phyloP scores from a whole-genome alignment of 1,140 invertebrate genomes.

The Lordiphosa mommai region DNA sequence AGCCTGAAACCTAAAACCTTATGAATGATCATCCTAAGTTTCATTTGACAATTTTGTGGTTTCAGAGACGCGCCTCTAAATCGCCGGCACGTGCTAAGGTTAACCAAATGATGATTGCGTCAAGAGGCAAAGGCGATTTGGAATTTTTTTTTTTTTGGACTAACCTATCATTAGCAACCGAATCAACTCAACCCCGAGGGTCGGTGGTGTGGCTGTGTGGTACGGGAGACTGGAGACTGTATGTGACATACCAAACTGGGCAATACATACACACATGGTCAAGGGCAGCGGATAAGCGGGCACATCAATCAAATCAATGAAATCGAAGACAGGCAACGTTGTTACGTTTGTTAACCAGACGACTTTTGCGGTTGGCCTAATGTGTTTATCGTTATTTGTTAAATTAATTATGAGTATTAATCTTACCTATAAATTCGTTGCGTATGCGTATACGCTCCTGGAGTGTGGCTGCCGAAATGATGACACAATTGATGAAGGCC shows the following conservation, averaged over 20 bases:
- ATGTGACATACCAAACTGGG: conserved; percentile 21
- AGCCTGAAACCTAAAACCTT: too few species aligned
- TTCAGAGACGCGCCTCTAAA: conserved; percentile 55
- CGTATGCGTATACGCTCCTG: conserved; percentile 92
- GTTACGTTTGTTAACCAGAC: conserved; percentile 18
- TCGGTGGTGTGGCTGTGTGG: conserved; percentile 57
- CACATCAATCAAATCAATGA: conserved; percentile 72
- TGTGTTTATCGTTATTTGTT: conserved; percentile 40
- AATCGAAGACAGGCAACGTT: conserved; percentile 62
- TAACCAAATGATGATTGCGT: conserved; percentile 35
- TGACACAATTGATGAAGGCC: conserved; percentile 97
- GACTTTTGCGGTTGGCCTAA: conserved; percentile 49
- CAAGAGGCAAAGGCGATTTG: conserved; percentile 49
- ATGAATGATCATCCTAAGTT: neutral
- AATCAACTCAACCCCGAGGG: conserved; percentile 45
- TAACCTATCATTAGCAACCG: conserved; percentile 55
- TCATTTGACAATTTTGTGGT: conserved; percentile 17
- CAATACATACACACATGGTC: conserved; percentile 51
- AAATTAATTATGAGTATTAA: neutral
- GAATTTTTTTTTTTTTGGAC: conserved; percentile 11
- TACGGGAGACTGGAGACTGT: conserved; percentile 29
- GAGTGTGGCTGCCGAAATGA: conserved; percentile 92
- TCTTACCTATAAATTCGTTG: conserved; percentile 96
- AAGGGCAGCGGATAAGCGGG: conserved; percentile 66
- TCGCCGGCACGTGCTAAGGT: conserved; percentile 67